Evolutionary conservation across 1,140 invertebrate genomes (phyloP).

Genomic region (Bombyx mori): DNA sequence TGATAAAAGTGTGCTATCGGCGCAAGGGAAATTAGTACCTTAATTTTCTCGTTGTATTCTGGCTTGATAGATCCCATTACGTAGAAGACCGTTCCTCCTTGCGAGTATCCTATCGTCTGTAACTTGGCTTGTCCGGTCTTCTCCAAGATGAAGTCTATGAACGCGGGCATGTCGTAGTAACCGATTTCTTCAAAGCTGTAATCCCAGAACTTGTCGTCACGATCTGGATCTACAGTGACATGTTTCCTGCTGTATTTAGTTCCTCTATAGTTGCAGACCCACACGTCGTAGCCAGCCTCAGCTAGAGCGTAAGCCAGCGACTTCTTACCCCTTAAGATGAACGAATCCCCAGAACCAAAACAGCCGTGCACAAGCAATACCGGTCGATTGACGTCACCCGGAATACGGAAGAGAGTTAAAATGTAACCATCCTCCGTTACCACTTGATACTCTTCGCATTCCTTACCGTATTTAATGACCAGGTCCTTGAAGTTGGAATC

Average conservation of each 20-base stretch:
- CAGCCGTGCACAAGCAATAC: constrained; percentile 81
- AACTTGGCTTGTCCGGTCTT: constrained; percentile 64
- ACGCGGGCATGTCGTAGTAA: constrained; percentile 75
- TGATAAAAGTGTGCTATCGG: constrained; percentile 24
- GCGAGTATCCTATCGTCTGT: constrained; percentile 71
- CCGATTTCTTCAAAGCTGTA: constrained; percentile 77
- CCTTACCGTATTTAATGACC: not conserved
- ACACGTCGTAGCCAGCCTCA: constrained; percentile 80
- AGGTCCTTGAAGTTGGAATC: not conserved
- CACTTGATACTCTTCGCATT: constrained; percentile 1
- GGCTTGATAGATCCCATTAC: constrained; percentile 70
- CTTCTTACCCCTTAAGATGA: constrained; percentile 70
- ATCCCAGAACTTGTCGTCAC: constrained; percentile 71
- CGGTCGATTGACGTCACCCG: constrained; percentile 25
- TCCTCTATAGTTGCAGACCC: constrained; percentile 82
- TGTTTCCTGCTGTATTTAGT: constrained; percentile 77
- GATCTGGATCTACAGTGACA: constrained; percentile 59
- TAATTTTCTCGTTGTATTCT: constrained; percentile 71
- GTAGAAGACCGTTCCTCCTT: constrained; percentile 73
- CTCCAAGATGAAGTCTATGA: constrained; percentile 75
- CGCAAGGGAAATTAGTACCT: constrained; percentile 24
- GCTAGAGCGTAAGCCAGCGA: constrained; percentile 75
- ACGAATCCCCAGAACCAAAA: constrained; percentile 75
- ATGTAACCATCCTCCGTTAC: constrained; percentile 17
- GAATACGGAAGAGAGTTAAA: constrained; percentile 76